Evolutionary conservation across 2,888 invertebrate species (phyloP), one percentile per base, ranked within the genome.

Genomic region (Stenichneumon culpator): DNA sequence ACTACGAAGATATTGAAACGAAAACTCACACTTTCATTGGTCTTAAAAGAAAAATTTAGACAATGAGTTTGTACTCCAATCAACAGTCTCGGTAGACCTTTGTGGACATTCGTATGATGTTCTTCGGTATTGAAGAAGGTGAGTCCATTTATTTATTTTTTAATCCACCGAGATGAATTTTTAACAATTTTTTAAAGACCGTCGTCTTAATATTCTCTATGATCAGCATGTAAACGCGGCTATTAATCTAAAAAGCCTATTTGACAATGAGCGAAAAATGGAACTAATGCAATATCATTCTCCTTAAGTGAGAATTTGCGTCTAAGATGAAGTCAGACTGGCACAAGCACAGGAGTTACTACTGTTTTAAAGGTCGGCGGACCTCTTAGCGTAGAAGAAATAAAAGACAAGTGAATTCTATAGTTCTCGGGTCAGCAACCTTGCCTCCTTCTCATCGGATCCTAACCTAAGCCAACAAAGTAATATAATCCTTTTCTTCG

Each of bases 391-490:
- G 57, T 28, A 54, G 57, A 63, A 83, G 75, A 86, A 81, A 81
- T 83, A 82, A 87, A 87, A 88, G 83, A 84, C 65, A 22, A 78
- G 84, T 79, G 60, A 78, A 88, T 74, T 47, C 73, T 28, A 73
- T 87, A 86, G 83, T 65, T 88, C 86, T 86, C 86, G 87, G 90
- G 89, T 90, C 89, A 89, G 84, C 88, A 89, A 90, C 90, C 88
- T 89, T 89, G 87, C 86, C 86, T 25, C 28, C 65, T 54, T 82
- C 75, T 70, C 73, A 86, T 83, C 72, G 79, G 88, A 87, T 90
- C 87, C 90, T 90, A 89, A 91, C 91, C 91, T 91, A 86, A 88
- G 88, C 89, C 90, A 91, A 91, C 88, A 84, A 87, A 89, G 90
- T 89, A 91, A 91, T 89, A 88, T 87, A 89, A 84, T 82, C 88